Evolutionary conservation across 2,797 vertebrate genomes (phyloP).

Genomic region (Todus mexicanus): DNA sequence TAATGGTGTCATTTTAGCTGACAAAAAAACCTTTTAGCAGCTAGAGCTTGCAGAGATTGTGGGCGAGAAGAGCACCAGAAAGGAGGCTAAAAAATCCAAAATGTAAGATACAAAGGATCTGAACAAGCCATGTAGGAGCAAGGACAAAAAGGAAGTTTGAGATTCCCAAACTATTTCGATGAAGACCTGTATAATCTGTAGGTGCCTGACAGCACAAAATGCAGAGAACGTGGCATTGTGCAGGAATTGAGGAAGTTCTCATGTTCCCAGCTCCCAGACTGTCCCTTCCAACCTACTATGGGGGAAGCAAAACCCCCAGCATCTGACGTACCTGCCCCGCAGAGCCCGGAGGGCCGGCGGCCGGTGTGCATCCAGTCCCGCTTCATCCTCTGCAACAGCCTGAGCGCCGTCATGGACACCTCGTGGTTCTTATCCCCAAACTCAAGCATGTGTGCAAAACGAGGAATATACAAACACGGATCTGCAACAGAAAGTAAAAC

Average conservation of each 20-base stretch:
- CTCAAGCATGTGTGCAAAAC: conserved; percentile 94
- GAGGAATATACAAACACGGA: conserved; percentile 94
- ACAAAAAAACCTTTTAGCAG: conserved; percentile 17
- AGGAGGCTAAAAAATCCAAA: neutral
- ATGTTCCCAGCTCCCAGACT: neutral
- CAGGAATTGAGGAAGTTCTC: neutral
- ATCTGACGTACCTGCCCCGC: conserved; percentile 86
- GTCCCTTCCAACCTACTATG: accelerated
- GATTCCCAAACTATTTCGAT: neutral
- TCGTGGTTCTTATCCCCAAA: conserved; percentile 97
- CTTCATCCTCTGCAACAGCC: conserved; percentile 97
- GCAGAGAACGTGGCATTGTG: neutral
- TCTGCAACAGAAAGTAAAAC: conserved; percentile 73
- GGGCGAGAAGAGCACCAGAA: neutral
- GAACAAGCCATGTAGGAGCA: neutral
- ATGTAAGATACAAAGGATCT: neutral
- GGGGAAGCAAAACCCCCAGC: neutral
- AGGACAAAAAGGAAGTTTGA: neutral
- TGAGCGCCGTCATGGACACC: conserved; percentile 93
- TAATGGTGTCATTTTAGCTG: conserved; percentile 27
- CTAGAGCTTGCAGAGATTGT: neutral
- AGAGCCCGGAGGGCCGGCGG: conserved; percentile 92
- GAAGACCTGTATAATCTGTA: neutral
- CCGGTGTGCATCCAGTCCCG: conserved; percentile 99
- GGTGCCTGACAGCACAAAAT: neutral